phyloP scores from a whole-genome alignment of 1,140 invertebrate genomes.

The Uloborus diversus region DNA sequence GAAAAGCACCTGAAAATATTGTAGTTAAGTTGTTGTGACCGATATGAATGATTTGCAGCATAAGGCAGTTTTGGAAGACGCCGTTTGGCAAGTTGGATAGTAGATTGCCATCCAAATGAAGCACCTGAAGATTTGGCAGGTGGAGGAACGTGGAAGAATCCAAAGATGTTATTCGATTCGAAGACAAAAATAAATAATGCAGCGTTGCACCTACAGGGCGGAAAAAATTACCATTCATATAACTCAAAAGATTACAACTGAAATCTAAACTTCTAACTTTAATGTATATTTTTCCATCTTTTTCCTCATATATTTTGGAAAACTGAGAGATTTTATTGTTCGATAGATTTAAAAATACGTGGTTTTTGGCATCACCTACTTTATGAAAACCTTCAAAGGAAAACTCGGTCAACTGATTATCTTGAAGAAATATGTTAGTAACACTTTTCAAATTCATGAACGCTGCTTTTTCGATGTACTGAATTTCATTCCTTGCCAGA shows the following conservation, averaged over 20 bases:
- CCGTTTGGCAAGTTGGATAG: constrained; percentile 66
- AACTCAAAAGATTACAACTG: constrained; percentile 85
- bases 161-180: constrained; percentile 73
- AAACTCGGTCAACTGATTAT: constrained; percentile 67
- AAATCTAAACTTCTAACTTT: constrained; percentile 74
- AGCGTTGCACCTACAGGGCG: constrained; percentile 81
- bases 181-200: constrained; percentile 78
- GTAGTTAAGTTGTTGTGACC: constrained; percentile 76
- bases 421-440: constrained; percentile 75
- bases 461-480: constrained; percentile 67
- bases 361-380: constrained; percentile 35
- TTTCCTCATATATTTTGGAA: background rate
- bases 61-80: constrained; percentile 61
- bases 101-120: constrained; percentile 73
- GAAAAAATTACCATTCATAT: constrained; percentile 81
- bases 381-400: constrained; percentile 78
- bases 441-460: constrained; percentile 76
- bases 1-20: constrained; percentile 70
- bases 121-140: constrained; percentile 64
- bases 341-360: constrained; percentile 39
- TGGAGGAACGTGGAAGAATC: constrained; percentile 29
- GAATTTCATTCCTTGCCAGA: constrained; percentile 68
- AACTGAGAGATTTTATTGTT: constrained; percentile 34
- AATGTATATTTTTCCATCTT: constrained; percentile 15
- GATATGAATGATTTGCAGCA: constrained; percentile 61